Base-by-base conservation (phyloP, 2,888 invertebrate species). In the Bedellia somnulentella region DNA sequence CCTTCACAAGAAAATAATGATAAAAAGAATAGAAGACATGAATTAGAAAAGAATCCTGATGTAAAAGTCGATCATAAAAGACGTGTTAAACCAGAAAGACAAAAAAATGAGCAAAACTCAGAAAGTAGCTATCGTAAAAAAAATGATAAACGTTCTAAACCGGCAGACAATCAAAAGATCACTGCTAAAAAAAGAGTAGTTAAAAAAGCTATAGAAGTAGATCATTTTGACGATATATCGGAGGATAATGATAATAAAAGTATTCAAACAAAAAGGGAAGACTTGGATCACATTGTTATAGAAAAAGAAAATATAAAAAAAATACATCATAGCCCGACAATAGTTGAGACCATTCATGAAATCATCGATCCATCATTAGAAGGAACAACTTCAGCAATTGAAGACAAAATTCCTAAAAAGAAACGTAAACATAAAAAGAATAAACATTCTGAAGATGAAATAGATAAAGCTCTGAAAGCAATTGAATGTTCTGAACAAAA, bases 381-480 rank as follows among this genome's bases (percentile, higher is more conserved):
- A 35, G 12, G n/a, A 15, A 9, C 57, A 57, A 17, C 46, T 39
- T 21, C 71, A 61, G 35, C 68, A 60, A 43, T n/a, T n/a, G n/a
- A n/a, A n/a, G n/a, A n/a, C n/a, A n/a, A n/a, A n/a, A n/a, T n/a
- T n/a, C 30, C 45, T 3, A 70, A 68, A 45, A 70, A 66, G 53
- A 71, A 70, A 43, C 47, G 51, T 24, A 73, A 67, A 38, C 17
- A 47, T n/a, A 71, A 66, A 39, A 70, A 62, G 41, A 32, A 37
- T n/a, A 68, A 60, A 42, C 39, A 45, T 2, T 35, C 44, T 11
- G 62, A 60, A 40, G 71, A 75, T 38, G 73, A 75, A 40, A 75
- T 75, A 37, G 60, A 58, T 37, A 63, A 55, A 41, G 73, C 70
- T 24, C 48, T 75, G 1, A 73, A 68, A 49, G 75, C 75, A 48